Evolutionary conservation across 2,888 invertebrate species (phyloP), one percentile per base, ranked within the genome.

Genomic region (Nomada hirtipes): DNA sequence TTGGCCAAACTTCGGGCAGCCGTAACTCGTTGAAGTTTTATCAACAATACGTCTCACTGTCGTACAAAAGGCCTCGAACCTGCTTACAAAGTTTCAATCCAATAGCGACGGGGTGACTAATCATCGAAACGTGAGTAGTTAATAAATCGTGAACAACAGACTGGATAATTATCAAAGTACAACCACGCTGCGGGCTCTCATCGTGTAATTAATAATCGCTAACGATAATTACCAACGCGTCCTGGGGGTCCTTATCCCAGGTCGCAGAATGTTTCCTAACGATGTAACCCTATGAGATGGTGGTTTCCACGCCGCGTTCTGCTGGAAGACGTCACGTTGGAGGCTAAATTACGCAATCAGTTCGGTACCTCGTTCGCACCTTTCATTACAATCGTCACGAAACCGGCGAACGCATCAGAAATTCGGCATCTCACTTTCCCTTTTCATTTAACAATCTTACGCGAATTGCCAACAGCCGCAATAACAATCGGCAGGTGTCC

Each of bases 291-390:
- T 44, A 53, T 47, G 60, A 61, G 74, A 75, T 63, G 86, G 72
- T 68, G 63, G 67, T 79, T 86, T 71, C 76, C 77, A 60, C 57
- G 42, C 57, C 64, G 29, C 55, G 67, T 29, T 20, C 57, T 42
- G 15, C 55, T 63, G 29, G 61, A 65, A 47, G 26, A 64, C 52
- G 44, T 59, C 70, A 76, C 55, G 55, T 67, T 57, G n/a, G 3
- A 15, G 70, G 68, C 75, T 79, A 72, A 86, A 88, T 88, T 83
- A 81, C 78, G 60, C 83, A 87, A 88, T 88, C 88, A 86, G 73
- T 68, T 50, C 59, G 59, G 53, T 26, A 29, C 55, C 57, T 60
- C 44, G 44, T 75, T 69, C 63, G 26, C 26, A 59, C 53, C 60
- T 42, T 61, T 74, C 23, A 26, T 20, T 18, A 52, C 52, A 15